These are phyloP conservation scores for Anoplolepis gracilipes DNA, from an alignment of 1,140 invertebrate genomes.

Conservation along the genomic window DNA sequence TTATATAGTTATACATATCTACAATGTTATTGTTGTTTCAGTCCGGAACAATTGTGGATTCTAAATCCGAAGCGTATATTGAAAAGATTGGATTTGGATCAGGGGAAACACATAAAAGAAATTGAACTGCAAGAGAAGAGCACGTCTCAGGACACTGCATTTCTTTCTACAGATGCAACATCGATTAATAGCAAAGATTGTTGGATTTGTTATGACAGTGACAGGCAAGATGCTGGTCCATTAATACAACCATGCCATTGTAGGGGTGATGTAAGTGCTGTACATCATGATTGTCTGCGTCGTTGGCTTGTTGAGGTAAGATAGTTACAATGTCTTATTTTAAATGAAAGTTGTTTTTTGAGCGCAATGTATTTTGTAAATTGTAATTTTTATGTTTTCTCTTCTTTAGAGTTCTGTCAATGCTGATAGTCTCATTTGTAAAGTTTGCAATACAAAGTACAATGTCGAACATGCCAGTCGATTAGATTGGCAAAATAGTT, in stretches of 20 bases:
- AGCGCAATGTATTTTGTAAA: not conserved
- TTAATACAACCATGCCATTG: slow-evolving; percentile 96
- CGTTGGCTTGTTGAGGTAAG: slow-evolving; percentile 93
- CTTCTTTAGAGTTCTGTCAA: slow-evolving; percentile 88
- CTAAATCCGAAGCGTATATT: slow-evolving; percentile 95
- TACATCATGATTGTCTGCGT: slow-evolving; percentile 97
- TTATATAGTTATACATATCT: not conserved
- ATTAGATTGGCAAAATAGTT: slow-evolving; percentile 92
- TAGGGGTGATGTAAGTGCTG: slow-evolving; percentile 95
- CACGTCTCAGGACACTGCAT: slow-evolving; percentile 72
- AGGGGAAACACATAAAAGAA: slow-evolving; percentile 83
- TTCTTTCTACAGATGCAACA: slow-evolving; percentile 72
- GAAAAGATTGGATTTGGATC: slow-evolving; percentile 87
- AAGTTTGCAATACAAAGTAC: slow-evolving; percentile 93
- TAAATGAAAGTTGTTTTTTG: slow-evolving; percentile 2
- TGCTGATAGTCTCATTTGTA: slow-evolving; percentile 90
- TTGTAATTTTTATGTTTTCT: slow-evolving; percentile 31
- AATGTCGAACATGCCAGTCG: slow-evolving; percentile 90
- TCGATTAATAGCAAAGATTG: slow-evolving; percentile 89
- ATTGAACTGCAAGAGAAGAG: slow-evolving; percentile 86
- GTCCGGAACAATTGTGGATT: slow-evolving; percentile 97
- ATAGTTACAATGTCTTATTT: slow-evolving; percentile 9
- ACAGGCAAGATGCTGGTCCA: slow-evolving; percentile 91
- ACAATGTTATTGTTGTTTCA: slow-evolving; percentile 63
- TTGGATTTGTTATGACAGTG: slow-evolving; percentile 97